Evolutionary conservation across 2,797 vertebrate genomes (phyloP).

Genomic region (Protosalanx chinensis): DNA sequence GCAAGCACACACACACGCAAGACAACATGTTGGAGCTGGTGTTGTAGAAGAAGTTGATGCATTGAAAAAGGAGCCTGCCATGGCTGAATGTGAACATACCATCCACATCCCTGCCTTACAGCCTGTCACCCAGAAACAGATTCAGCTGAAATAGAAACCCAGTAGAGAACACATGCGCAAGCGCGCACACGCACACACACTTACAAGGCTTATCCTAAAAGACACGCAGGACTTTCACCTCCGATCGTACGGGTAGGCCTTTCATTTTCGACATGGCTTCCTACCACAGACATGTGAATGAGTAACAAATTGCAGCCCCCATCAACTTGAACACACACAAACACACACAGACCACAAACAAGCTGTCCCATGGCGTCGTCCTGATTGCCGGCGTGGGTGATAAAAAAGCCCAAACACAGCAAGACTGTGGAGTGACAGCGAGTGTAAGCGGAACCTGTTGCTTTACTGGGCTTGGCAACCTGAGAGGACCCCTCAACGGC

Average conservation of each 20-base stretch:
- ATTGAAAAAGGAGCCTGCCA: not conserved
- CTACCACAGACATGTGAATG: not conserved
- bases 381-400: slow-evolving; percentile 35
- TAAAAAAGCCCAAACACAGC: slow-evolving; percentile 76
- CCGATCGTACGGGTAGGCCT: not conserved
- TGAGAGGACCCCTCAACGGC: slow-evolving; percentile 36
- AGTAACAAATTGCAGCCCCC: too few species aligned
- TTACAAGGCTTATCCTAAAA: not conserved
- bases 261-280: not conserved
- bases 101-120: not conserved
- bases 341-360: slow-evolving; percentile 10
- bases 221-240: not conserved
- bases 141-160: slow-evolving; percentile 12
- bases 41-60: not conserved
- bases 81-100: not conserved
- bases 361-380: slow-evolving; percentile 19
- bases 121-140: slow-evolving; percentile 14
- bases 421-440: slow-evolving; percentile 62
- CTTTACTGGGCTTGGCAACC: slow-evolving; percentile 66
- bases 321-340: not conserved
- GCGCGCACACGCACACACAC: not conserved
- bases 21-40: not conserved
- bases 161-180: not conserved
- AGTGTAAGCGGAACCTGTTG: slow-evolving; percentile 70
- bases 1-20: not conserved